phyloP scores from a whole-genome alignment of 2,888 invertebrate species.

The Drosophila phalerata region DNA sequence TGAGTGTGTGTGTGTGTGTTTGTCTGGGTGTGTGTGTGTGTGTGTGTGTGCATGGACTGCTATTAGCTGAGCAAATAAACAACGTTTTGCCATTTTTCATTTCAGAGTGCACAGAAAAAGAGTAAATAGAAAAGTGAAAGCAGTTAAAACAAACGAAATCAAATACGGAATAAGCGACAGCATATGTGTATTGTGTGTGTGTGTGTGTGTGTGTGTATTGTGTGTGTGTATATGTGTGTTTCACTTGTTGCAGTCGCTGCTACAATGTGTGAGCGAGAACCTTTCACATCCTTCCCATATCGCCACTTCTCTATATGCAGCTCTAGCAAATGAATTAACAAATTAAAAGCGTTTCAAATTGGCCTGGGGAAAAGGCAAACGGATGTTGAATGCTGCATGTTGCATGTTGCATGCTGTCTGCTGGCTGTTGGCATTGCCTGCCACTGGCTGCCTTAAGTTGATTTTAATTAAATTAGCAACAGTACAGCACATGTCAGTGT shows the following conservation, averaged over 20 bases:
- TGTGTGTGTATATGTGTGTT: conserved; percentile 34
- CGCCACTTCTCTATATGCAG: conserved; percentile 26
- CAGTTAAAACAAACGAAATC: conserved; percentile 73
- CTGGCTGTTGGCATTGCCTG: conserved; percentile 32
- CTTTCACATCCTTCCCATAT: conserved; percentile 11
- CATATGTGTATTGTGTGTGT: conserved; percentile 1
- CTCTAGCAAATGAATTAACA: conserved; percentile 75
- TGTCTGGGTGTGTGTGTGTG: not conserved
- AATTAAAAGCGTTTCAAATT: conserved; percentile 78
- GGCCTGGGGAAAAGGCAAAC: conserved; percentile 51
- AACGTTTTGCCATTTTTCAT: conserved; percentile 69
- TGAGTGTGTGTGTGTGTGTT: not conserved
- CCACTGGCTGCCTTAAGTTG: conserved; percentile 64
- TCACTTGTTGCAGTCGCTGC: conserved; percentile 55
- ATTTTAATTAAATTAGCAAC: conserved; percentile 76
- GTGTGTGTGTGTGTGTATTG: conserved; percentile 3
- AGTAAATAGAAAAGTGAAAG: conserved; percentile 69
- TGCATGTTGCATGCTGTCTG: conserved; percentile 31
- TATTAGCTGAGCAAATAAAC: conserved; percentile 69
- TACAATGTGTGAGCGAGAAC: conserved; percentile 39
- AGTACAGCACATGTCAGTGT: conserved; percentile 61
- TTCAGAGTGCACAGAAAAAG: conserved; percentile 29
- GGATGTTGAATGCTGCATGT: conserved; percentile 45
- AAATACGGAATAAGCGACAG: conserved; percentile 55
- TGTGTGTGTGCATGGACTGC: conserved; percentile 27